phyloP scores from a whole-genome alignment of 92 coral and sea anemone genomes.

The Parazoanthus darwini region DNA sequence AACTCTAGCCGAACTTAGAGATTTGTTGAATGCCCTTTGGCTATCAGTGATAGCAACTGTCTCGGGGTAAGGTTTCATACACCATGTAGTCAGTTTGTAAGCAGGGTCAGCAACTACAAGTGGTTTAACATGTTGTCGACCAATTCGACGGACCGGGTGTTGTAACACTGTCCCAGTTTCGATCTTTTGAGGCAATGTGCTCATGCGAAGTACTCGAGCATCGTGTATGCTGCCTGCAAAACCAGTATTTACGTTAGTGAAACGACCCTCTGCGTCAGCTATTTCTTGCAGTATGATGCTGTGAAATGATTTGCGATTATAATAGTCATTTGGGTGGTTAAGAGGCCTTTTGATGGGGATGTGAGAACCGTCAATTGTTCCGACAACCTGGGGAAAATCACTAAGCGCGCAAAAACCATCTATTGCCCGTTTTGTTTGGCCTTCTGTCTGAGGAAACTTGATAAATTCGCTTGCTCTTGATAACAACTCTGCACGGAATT shows the following conservation, averaged over 20 bases:
- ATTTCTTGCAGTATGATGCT: slow-evolving; percentile 54
- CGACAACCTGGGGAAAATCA: slow-evolving; percentile 44
- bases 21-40: slow-evolving; percentile 21
- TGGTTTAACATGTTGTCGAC: slow-evolving; percentile 32
- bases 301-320: slow-evolving; percentile 46
- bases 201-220: slow-evolving; percentile 19
- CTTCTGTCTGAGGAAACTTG: slow-evolving; percentile 46
- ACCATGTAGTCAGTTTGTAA: slow-evolving; percentile 48
- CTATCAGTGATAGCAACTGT: slow-evolving; percentile 36
- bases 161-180: background rate
- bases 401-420: slow-evolving; percentile 26
- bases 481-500: slow-evolving; percentile 55
- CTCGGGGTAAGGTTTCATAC: slow-evolving; percentile 45
- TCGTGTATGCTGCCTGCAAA: slow-evolving; percentile 63
- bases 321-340: slow-evolving; percentile 41
- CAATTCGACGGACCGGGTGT: slow-evolving; percentile 15
- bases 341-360: slow-evolving; percentile 38
- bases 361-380: slow-evolving; percentile 51
- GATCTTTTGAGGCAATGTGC: slow-evolving; percentile 30
- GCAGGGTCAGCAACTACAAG: slow-evolving; percentile 54
- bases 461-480: slow-evolving; percentile 46
- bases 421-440: slow-evolving; percentile 20
- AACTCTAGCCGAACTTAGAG: slow-evolving; percentile 42
- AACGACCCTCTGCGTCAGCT: slow-evolving; percentile 34
- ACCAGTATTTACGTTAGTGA: slow-evolving; percentile 53